A percentile compares a stretch with the other conserved stretches of the same genome.
Conservation (phyloP, 2,888 invertebrate species). For the Cantharis rufa region DNA sequence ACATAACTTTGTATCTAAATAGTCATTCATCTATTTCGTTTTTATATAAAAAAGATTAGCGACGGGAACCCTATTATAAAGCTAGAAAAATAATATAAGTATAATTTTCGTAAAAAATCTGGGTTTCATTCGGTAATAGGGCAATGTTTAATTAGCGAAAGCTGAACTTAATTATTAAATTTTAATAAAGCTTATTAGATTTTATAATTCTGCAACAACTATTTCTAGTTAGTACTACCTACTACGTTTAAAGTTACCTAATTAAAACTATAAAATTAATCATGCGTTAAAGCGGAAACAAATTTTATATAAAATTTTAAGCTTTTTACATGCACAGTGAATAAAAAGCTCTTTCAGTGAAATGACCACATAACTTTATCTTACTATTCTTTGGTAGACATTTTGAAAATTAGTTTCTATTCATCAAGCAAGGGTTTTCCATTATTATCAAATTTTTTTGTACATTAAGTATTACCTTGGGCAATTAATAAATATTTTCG, state of each 20-base stretch:
- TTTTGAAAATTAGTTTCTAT: not conserved
- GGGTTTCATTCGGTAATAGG: not conserved
- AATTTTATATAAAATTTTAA: not conserved
- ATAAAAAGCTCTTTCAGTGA: not conserved
- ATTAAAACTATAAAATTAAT: not conserved
- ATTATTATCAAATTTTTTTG: not conserved
- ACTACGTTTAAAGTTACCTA: not conserved
- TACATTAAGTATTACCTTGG: not conserved
- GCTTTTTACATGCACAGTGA: not conserved
- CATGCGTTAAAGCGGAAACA: not conserved
- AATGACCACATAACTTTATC: not conserved
- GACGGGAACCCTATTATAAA: not conserved
- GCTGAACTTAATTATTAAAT: not conserved
- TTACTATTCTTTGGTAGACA: not conserved
- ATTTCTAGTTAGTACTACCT: not conserved
- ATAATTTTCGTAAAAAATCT: not conserved
- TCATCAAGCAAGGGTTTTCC: not conserved
- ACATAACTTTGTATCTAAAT: too few relatives aligned
- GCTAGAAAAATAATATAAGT: not conserved
- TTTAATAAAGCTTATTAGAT: not conserved
- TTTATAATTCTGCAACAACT: not conserved
- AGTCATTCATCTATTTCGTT: too few relatives aligned
- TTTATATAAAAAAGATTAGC: not conserved
- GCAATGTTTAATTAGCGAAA: not conserved
- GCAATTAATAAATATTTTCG: not conserved